Evolutionary conservation across 2,797 vertebrate species (phyloP).

Genomic region (Lophius americanus): DNA sequence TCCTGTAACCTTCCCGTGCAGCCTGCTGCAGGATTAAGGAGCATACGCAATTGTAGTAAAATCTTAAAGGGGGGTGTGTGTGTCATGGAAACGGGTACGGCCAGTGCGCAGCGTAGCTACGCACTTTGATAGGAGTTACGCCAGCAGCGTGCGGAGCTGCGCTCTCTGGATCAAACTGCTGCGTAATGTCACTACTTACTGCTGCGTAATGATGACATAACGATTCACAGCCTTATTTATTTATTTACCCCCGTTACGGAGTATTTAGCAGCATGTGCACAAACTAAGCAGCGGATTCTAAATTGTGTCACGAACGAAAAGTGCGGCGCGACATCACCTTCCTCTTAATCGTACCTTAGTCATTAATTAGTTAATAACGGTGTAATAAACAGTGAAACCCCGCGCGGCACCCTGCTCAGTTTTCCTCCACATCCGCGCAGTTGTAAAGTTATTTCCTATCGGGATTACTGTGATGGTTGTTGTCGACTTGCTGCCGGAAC

Average conservation of each 20-base stretch:
- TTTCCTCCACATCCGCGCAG: background rate
- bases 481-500: slow-evolving; percentile 7
- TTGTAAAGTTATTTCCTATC: background rate
- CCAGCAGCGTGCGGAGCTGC: slow-evolving; percentile 37
- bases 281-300: background rate
- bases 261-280: too few relatives aligned
- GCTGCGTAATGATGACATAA: slow-evolving; percentile 38
- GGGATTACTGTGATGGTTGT: slow-evolving; percentile 8
- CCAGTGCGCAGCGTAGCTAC: slow-evolving; percentile 61
- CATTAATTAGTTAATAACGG: background rate
- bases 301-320: too few relatives aligned
- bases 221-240: slow-evolving; percentile 1
- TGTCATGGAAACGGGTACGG: slow-evolving; percentile 30
- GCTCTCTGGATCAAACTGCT: slow-evolving; percentile 44
- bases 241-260: background rate
- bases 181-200: slow-evolving; percentile 53
- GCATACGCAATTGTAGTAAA: slow-evolving; percentile 70
- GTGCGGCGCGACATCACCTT: background rate
- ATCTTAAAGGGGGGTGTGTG: slow-evolving; percentile 57
- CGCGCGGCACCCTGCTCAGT: too few relatives aligned
- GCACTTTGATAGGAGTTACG: slow-evolving; percentile 71
- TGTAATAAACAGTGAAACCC: background rate
- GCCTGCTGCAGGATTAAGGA: slow-evolving; percentile 40
- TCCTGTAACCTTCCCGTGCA: slow-evolving; percentile 24
- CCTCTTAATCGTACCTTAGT: rapidly evolving